phyloP scores from a whole-genome alignment of 2,888 invertebrate genomes.

The Pandemis heparana region DNA sequence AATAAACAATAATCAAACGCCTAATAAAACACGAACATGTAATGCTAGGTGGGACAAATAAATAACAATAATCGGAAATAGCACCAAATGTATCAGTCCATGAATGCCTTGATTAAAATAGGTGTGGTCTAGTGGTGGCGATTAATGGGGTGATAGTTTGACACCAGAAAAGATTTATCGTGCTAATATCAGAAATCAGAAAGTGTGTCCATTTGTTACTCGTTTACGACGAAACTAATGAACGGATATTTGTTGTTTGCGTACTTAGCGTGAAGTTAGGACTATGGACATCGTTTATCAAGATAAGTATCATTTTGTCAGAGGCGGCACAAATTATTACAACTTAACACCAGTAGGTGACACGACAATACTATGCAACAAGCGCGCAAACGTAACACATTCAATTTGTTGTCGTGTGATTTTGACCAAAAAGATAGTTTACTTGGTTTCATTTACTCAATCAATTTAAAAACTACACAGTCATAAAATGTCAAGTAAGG shows the following conservation, averaged over 20 bases:
- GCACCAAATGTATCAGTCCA: not conserved
- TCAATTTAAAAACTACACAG: no score
- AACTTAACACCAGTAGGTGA: not conserved
- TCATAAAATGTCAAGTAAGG: no score
- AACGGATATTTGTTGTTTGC: not conserved
- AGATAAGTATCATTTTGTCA: not conserved
- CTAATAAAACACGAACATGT: not conserved
- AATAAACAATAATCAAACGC: not conserved
- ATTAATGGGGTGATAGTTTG: constrained; percentile 13
- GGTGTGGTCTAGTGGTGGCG: not conserved
- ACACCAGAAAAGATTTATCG: constrained; percentile 7
- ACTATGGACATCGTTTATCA: not conserved
- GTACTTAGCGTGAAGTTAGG: not conserved
- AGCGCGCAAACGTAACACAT: not conserved
- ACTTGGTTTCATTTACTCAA: no score
- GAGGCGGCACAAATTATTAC: not conserved
- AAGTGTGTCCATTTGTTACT: not conserved
- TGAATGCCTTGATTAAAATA: constrained; percentile 5
- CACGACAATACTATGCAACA: not conserved
- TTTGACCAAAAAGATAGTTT: no score
- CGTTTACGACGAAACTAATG: constrained; percentile 2
- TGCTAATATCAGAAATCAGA: constrained; percentile 10
- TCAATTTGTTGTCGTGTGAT: no score
- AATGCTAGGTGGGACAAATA: not conserved
- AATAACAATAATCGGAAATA: not conserved